A percentile compares a stretch with the other conserved stretches of the same genome.
phyloP scores from a whole-genome alignment of 2,888 invertebrate species.

The Nephrotoma appendiculata region DNA sequence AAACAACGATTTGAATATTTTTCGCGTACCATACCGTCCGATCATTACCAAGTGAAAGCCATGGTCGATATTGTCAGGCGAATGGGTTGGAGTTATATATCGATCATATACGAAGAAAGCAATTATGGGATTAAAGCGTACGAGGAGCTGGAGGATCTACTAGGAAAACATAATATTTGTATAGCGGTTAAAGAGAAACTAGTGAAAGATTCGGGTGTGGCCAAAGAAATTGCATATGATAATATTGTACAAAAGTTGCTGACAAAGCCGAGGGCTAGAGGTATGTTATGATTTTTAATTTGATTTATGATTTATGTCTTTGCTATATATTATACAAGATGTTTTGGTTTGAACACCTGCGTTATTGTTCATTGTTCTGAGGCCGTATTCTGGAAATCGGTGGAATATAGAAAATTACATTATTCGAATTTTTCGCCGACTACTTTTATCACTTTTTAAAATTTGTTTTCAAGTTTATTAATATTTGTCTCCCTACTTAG shows the following conservation, averaged over 20 bases:
- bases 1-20: constrained; percentile 92
- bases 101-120: constrained; percentile 90
- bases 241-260: constrained; percentile 72
- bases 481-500: too few species aligned
- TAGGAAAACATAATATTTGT: constrained; percentile 75
- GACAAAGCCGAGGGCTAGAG: constrained; percentile 76
- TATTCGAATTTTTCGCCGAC: too few species aligned
- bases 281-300: constrained; percentile 37
- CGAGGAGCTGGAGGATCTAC: constrained; percentile 76
- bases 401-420: too few species aligned
- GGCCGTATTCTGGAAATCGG: too few species aligned
- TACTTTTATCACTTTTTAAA: too few species aligned
- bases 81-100: constrained; percentile 87
- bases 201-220: constrained; percentile 91
- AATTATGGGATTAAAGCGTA: constrained; percentile 96
- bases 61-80: constrained; percentile 85
- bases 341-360: too few species aligned
- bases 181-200: constrained; percentile 90
- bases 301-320: too few species aligned
- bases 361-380: too few species aligned
- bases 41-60: constrained; percentile 85
- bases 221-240: constrained; percentile 74
- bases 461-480: too few species aligned
- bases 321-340: too few species aligned
- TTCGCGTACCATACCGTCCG: constrained; percentile 86